Evolutionary conservation across 2,113 vertebrate genomes (phyloP).

Genomic region (Sapajus apella): DNA sequence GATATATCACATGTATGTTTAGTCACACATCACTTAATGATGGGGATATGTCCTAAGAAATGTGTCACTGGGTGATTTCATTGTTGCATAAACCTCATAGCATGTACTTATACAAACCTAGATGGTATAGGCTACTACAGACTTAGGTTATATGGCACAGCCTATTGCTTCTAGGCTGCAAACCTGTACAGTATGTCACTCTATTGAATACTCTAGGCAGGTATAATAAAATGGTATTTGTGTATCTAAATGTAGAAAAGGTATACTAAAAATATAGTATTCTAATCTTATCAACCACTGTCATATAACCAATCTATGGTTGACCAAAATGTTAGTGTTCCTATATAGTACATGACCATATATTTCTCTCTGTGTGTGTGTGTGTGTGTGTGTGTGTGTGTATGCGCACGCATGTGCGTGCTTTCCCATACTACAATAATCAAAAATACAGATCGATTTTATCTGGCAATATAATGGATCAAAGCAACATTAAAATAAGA

Average conservation of each 20-base stretch:
- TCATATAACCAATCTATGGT: background rate
- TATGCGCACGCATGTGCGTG: background rate
- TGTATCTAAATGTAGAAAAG: background rate
- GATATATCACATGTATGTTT: too few species aligned
- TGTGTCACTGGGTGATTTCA: background rate
- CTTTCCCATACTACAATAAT: background rate
- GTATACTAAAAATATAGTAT: background rate
- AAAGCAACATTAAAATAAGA: conserved; percentile 11
- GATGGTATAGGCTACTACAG: background rate
- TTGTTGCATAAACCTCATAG: background rate
- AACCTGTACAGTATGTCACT: background rate
- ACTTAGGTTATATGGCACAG: background rate
- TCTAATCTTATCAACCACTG: background rate
- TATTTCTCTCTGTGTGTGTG: background rate
- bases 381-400: too few species aligned
- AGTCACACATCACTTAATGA: background rate
- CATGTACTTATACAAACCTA: background rate
- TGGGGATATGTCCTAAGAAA: background rate
- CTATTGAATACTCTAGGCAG: background rate
- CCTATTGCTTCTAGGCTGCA: background rate
- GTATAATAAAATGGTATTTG: background rate
- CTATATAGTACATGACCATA: background rate
- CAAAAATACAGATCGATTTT: background rate
- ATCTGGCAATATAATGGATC: background rate
- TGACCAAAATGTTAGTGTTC: background rate